These are phyloP conservation scores for Prinia subflava DNA, from an alignment of 2,113 vertebrate genomes.

Conservation along the genomic window DNA sequence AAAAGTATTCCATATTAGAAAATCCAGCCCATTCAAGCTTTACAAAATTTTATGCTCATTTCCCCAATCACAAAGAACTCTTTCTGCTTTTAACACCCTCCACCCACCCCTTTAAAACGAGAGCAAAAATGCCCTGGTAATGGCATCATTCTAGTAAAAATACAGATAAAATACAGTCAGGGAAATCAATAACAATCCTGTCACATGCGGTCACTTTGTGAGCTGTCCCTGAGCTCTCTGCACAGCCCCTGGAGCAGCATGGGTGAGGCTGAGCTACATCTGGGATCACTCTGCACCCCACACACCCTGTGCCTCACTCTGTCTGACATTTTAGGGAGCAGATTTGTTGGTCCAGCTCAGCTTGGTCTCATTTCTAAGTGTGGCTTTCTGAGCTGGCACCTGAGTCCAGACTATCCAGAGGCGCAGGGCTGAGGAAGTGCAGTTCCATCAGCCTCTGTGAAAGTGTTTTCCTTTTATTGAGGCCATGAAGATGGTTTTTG, in stretches of 20 bases:
- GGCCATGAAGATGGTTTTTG: not conserved
- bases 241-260: not conserved
- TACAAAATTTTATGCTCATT: not conserved
- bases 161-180: not conserved
- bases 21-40: not conserved
- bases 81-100: not conserved
- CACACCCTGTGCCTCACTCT: fast-evolving
- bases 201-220: fast-evolving
- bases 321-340: not conserved
- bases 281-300: not conserved
- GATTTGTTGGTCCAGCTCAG: not conserved
- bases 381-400: not conserved
- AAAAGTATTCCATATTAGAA: not conserved
- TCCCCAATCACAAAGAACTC: not conserved
- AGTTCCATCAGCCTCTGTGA: too few relatives aligned
- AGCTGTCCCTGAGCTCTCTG: not conserved
- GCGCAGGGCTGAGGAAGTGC: not conserved
- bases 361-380: not conserved
- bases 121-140: not conserved
- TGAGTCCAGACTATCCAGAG: not conserved
- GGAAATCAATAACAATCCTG: not conserved
- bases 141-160: not conserved
- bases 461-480: not conserved
- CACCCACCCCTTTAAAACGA: not conserved
- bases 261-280: not conserved